Percentiles rank a stretch among this genome's conserved stretches.
Conservation (phyloP, 2,113 vertebrate species). For the Oncorhynchus clarkii region DNA sequence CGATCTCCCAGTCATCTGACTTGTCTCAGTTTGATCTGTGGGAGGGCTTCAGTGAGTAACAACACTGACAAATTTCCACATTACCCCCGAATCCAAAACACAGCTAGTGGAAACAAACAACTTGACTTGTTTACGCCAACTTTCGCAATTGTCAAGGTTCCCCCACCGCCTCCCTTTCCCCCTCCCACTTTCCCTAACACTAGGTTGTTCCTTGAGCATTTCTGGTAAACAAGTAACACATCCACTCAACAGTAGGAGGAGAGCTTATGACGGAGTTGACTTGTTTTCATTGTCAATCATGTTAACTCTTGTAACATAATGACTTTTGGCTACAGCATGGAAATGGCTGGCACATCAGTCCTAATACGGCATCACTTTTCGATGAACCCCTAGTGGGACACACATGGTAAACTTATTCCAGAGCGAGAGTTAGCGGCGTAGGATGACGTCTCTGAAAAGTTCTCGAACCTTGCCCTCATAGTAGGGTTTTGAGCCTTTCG, state of each 20-base stretch:
- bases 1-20: conserved; percentile 32
- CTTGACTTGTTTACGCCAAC: conserved; percentile 35
- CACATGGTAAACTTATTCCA: neutral
- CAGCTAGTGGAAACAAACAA: conserved; percentile 26
- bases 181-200: neutral
- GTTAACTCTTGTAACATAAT: neutral
- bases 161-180: neutral
- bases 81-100: conserved; percentile 33
- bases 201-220: neutral
- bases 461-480: conserved; percentile 14
- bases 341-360: neutral
- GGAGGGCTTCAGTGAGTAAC: conserved; percentile 9
- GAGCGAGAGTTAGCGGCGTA: conserved; percentile 17
- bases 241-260: neutral
- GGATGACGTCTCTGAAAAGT: conserved; percentile 9
- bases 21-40: conserved; percentile 40
- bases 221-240: neutral
- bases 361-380: neutral
- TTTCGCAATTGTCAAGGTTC: conserved; percentile 24
- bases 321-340: neutral
- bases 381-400: conserved; percentile 13
- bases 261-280: neutral
- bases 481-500: conserved; percentile 28
- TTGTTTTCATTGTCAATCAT: neutral
- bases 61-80: conserved; percentile 1